phyloP scores from a whole-genome alignment of 2,113 vertebrate genomes.

The Engraulis encrasicolus region DNA sequence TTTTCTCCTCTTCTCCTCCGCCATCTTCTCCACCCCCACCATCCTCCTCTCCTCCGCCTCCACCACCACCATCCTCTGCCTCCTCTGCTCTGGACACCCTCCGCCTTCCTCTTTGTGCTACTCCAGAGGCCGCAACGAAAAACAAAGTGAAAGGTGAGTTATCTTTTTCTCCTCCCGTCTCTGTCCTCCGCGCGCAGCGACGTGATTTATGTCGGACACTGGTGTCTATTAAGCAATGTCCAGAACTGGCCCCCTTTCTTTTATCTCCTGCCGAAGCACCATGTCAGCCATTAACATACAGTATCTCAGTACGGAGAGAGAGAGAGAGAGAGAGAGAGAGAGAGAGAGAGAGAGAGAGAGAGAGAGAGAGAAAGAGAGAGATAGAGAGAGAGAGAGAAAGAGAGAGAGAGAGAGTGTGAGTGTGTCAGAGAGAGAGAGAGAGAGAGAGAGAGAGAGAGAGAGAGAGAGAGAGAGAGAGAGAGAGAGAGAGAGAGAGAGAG shows the following conservation, averaged over 20 bases:
- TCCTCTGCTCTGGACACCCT: neutral
- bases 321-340: too few species aligned
- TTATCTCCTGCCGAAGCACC: constrained; percentile 66
- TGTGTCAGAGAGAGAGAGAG: too few species aligned
- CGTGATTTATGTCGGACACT: constrained; percentile 76
- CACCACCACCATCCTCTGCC: neutral
- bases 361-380: too few species aligned
- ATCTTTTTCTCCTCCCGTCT: constrained; percentile 66
- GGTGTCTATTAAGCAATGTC: constrained; percentile 72
- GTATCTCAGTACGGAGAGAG: constrained; percentile 36
- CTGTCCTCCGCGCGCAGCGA: too few species aligned
- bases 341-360: too few species aligned
- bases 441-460: too few species aligned
- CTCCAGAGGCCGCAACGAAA: constrained; percentile 79
- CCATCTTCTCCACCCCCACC: constrained; percentile 55
- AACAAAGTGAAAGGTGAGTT: constrained; percentile 83
- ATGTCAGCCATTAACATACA: constrained; percentile 68
- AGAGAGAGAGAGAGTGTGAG: too few species aligned
- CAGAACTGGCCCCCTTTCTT: constrained; percentile 56
- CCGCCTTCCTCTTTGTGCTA: constrained; percentile 55
- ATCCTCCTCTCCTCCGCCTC: constrained; percentile 52
- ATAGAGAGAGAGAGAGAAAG: too few species aligned
- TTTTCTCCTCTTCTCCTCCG: constrained; percentile 52
- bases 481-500: too few species aligned
- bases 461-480: too few species aligned